phyloP scores from a whole-genome alignment of 2,888 invertebrate genomes.

The Xestoiulus laeticollis region DNA sequence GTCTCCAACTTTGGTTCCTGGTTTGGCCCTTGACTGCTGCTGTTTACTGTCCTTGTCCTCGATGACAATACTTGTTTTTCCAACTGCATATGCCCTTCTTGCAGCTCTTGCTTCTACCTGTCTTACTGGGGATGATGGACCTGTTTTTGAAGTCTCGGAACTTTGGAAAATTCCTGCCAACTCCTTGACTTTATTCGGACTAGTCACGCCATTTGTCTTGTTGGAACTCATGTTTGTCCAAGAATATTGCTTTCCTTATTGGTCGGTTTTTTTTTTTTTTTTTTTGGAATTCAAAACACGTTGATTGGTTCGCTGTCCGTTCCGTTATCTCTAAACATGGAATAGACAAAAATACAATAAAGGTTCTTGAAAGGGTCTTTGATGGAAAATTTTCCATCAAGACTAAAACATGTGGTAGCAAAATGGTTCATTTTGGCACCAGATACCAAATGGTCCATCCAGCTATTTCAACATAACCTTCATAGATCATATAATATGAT shows the following conservation, averaged over 20 bases:
- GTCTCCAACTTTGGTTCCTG: not conserved
- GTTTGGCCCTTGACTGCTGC: not conserved
- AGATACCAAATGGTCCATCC: no score
- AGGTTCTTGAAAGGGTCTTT: no score
- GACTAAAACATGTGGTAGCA: no score
- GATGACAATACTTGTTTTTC: not conserved
- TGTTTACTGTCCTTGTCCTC: not conserved
- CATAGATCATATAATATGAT: no score
- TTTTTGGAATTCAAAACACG: not conserved
- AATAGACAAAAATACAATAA: not conserved
- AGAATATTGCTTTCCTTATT: not conserved
- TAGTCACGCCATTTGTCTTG: not conserved
- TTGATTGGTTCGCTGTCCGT: not conserved
- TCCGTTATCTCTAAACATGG: not conserved
- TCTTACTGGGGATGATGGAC: not conserved
- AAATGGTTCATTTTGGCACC: no score
- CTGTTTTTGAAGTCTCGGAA: not conserved
- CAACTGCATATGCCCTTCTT: not conserved
- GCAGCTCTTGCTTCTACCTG: not conserved
- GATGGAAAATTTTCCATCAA: no score
- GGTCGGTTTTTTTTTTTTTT: not conserved
- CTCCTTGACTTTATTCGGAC: not conserved
- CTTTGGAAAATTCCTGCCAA: not conserved
- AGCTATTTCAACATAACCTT: no score
- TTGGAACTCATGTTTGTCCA: not conserved